Evolutionary conservation across 2,113 vertebrate genomes (phyloP).

Genomic region (Blennius ocellaris): DNA sequence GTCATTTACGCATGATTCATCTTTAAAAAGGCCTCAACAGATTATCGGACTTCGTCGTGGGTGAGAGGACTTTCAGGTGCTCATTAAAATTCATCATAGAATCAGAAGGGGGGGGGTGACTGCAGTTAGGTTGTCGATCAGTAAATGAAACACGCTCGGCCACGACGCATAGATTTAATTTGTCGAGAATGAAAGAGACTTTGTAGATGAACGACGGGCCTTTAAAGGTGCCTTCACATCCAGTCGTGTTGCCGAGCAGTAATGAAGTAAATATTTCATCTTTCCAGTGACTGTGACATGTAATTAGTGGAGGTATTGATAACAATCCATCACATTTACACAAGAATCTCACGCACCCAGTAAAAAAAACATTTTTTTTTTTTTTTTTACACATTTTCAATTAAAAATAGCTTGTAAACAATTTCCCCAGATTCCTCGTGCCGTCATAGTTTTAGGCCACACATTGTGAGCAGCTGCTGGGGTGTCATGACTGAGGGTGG

Average conservation of each 20-base stretch:
- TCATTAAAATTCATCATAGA: slow-evolving; percentile 1
- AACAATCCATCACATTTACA: slow-evolving; percentile 3
- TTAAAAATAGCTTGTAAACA: slow-evolving; percentile 61
- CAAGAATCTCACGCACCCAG: not conserved
- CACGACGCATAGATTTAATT: not conserved
- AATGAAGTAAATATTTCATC: not conserved
- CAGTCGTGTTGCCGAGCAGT: not conserved
- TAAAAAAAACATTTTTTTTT: slow-evolving; percentile 34
- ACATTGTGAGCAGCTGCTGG: not conserved
- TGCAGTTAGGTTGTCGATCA: too few species aligned
- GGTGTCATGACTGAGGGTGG: slow-evolving; percentile 3
- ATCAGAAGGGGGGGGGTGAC: not conserved
- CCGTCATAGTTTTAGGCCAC: slow-evolving; percentile 6
- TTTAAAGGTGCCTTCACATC: not conserved
- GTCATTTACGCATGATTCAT: not conserved
- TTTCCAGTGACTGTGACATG: slow-evolving; percentile 27
- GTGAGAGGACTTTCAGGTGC: not conserved
- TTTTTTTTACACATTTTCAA: slow-evolving; percentile 10
- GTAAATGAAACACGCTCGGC: not conserved
- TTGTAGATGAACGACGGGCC: not conserved
- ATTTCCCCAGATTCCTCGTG: slow-evolving; percentile 14
- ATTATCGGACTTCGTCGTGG: too few species aligned
- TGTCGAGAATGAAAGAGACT: not conserved
- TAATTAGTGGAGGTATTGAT: slow-evolving; percentile 12
- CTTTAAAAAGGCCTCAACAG: not conserved